Conservation (phyloP, 2,797 vertebrate species). For the Pseudomugil tenellus region DNA sequence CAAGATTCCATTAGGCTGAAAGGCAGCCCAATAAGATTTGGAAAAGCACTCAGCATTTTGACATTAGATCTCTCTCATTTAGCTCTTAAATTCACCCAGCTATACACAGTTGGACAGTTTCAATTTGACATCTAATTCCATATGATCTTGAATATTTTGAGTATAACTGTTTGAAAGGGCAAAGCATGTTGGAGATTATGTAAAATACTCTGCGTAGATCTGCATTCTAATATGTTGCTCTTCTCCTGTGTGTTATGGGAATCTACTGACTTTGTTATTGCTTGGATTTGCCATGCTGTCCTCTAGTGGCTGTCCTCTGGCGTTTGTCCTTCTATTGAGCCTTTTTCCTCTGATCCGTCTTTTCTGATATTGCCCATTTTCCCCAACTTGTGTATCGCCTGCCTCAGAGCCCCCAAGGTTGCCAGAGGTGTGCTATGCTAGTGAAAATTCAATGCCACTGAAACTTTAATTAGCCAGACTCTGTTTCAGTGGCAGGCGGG, state of each 20-base stretch:
- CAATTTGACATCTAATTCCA: slow-evolving; percentile 70
- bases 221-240: slow-evolving; percentile 56
- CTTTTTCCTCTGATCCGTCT: slow-evolving; percentile 18
- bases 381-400: slow-evolving; percentile 57
- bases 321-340: slow-evolving; percentile 44
- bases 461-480: slow-evolving; percentile 80
- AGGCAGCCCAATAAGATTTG: slow-evolving; percentile 61
- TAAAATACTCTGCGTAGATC: slow-evolving; percentile 57
- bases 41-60: slow-evolving; percentile 68
- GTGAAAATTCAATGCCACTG: slow-evolving; percentile 78
- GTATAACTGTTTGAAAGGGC: slow-evolving; percentile 50
- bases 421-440: slow-evolving; percentile 75
- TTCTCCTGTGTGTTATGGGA: slow-evolving; percentile 35
- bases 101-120: slow-evolving; percentile 48
- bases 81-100: slow-evolving; percentile 40
- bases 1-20: slow-evolving; percentile 72
- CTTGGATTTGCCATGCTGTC: slow-evolving; percentile 50
- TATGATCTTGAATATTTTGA: slow-evolving; percentile 60
- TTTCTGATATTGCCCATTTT: slow-evolving; percentile 39
- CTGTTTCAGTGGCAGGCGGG: slow-evolving; percentile 72
- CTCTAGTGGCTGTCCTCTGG: slow-evolving; percentile 61
- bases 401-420: slow-evolving; percentile 71
- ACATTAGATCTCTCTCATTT: slow-evolving; percentile 54
- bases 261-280: slow-evolving; percentile 35
- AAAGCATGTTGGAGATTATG: slow-evolving; percentile 60